phyloP scores from a whole-genome alignment of 2,797 vertebrate species.

The Synaphobranchus kaupii region DNA sequence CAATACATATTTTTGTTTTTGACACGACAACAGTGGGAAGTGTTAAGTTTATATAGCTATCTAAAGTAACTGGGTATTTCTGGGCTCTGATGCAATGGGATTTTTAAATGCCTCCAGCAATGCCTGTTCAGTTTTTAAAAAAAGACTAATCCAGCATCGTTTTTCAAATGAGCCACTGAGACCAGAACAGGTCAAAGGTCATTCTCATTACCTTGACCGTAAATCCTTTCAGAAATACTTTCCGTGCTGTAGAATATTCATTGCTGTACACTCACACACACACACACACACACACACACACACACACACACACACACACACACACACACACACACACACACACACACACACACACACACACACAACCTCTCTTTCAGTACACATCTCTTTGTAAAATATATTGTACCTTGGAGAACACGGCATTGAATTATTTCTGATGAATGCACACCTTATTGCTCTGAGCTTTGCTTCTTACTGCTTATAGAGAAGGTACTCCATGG shows the following conservation, averaged over 20 bases:
- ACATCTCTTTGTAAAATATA: background rate
- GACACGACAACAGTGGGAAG: conserved; percentile 25
- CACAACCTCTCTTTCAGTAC: background rate
- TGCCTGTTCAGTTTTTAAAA: background rate
- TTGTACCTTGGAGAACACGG: background rate
- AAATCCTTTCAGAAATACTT: background rate
- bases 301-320: background rate
- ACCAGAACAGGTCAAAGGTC: background rate
- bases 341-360: background rate
- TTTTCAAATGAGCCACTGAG: background rate
- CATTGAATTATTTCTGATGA: background rate
- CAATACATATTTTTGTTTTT: conserved; percentile 6
- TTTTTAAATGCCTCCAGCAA: background rate
- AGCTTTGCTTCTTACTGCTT: background rate
- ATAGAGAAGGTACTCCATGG: background rate
- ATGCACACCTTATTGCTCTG: background rate
- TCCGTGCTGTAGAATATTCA: background rate
- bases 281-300: background rate
- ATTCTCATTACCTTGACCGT: background rate
- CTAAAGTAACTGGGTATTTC: background rate
- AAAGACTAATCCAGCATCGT: background rate
- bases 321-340: background rate
- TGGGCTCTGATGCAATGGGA: background rate
- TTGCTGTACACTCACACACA: background rate
- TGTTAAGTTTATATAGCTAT: conserved; percentile 14